Evolutionary conservation across 2,797 vertebrate species (phyloP), one percentile per base, ranked within the genome.

Genomic region (Melopsittacus undulatus): DNA sequence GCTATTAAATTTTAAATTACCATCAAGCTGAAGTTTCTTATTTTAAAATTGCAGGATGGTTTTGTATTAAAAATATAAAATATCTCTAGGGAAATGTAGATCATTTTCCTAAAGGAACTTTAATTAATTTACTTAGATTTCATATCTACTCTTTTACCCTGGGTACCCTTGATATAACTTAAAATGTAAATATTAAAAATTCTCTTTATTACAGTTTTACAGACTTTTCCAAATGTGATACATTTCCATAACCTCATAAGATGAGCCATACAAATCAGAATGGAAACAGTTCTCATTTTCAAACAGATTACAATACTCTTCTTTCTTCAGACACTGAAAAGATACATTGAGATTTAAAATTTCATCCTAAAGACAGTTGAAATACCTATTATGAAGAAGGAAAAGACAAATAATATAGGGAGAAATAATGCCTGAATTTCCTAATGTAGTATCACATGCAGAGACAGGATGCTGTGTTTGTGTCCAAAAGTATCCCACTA

Each of bases 41-140:
- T 82, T 94, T 95, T 52, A 45, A 82, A 90, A 61, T 30, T 74
- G 27, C 9, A 57, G 19, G 20, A 57, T 78, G 3, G 7, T 8
- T 70, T 92, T 85, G 15, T 34, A 78, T 75, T 54, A 85, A 75
- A 82, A 91, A 75, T 74, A 89, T 30, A 21, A 74, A 89, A 72
- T 83, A 57, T 36, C 3, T 75, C 79, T 43, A 22, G 56, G 76
- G 73, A 89, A 56, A 75, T 46, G 4, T 43, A 16, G 7, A 66
- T 57, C 0, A 36, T 77, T 95, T 91, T 94, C 57, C 49, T 87
- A 75, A 81, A 81, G 52, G 62, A 85, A 73, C 20, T 83, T 85
- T 56, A 85, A 93, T 95, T 92, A 91, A 87, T 92, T 89, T 87
- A 30, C 66, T 88, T 81, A 38, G 15, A 76, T 85, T 81, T 92